These are phyloP conservation scores for Malurus splendens DNA, from an alignment of 2,797 vertebrate species.

Conservation along the genomic window DNA sequence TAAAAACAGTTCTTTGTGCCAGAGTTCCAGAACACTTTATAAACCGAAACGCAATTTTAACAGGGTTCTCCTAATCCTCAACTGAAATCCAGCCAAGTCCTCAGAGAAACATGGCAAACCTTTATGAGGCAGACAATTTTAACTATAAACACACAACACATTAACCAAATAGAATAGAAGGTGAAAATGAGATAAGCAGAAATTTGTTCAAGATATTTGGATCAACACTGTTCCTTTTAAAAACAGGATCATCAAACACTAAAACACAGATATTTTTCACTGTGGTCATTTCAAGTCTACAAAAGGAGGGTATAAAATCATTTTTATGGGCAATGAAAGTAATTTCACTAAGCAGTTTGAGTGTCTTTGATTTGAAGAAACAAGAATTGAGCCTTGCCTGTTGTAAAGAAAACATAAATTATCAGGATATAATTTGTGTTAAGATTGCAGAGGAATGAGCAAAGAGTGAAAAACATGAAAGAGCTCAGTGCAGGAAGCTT, in stretches of 20 bases:
- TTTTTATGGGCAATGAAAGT: not conserved
- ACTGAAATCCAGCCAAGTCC: not conserved
- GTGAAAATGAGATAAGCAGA: not conserved
- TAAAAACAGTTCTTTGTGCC: not conserved
- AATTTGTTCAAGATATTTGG: not conserved
- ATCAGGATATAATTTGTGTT: not conserved
- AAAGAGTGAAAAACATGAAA: rapidly evolving
- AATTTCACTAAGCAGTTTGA: not conserved
- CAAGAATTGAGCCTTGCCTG: not conserved
- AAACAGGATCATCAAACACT: not conserved
- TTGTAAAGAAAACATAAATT: not conserved
- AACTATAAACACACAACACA: not conserved
- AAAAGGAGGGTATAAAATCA: not conserved
- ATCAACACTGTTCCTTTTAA: not conserved
- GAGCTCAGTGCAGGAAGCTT: rapidly evolving
- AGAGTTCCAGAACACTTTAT: not conserved
- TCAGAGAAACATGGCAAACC: not conserved
- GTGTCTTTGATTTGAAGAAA: not conserved
- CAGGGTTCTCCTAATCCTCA: not conserved
- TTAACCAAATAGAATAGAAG: not conserved
- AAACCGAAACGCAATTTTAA: not conserved
- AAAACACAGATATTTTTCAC: not conserved
- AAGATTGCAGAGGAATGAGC: not conserved
- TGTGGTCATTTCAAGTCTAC: not conserved
- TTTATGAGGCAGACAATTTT: not conserved